Conservation (phyloP, 2,888 invertebrate genomes). For the Epinotia ramella region DNA sequence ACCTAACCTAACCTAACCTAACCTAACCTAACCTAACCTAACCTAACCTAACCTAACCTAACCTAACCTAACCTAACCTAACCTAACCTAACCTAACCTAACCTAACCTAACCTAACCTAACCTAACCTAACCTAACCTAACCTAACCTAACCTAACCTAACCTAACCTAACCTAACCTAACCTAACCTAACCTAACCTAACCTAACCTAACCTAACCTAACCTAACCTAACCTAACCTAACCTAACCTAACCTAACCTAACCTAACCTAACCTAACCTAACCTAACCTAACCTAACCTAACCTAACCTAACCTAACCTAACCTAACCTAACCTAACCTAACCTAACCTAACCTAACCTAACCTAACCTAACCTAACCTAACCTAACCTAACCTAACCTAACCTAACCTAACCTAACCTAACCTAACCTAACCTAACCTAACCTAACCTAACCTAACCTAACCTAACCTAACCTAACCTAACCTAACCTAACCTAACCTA, state of each 20-base stretch:
- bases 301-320: slow-evolving; percentile 47
- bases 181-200: slow-evolving; percentile 46
- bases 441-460: slow-evolving; percentile 39
- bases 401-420: slow-evolving; percentile 17
- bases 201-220: slow-evolving; percentile 46
- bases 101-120: slow-evolving; percentile 40
- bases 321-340: slow-evolving; percentile 45
- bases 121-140: slow-evolving; percentile 43
- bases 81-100: slow-evolving; percentile 42
- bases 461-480: slow-evolving; percentile 41
- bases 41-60: slow-evolving; percentile 35
- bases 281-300: slow-evolving; percentile 47
- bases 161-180: slow-evolving; percentile 46
- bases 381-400: slow-evolving; percentile 37
- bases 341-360: slow-evolving; percentile 44
- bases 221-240: slow-evolving; percentile 46
- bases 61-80: slow-evolving; percentile 36
- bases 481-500: slow-evolving; percentile 34
- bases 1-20: slow-evolving; percentile 35
- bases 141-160: slow-evolving; percentile 45
- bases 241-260: slow-evolving; percentile 45
- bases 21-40: slow-evolving; percentile 42
- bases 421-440: slow-evolving; percentile 37
- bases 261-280: slow-evolving; percentile 47
- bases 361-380: slow-evolving; percentile 44